A percentile compares a stretch with the other conserved stretches of the same genome.
phyloP scores from a whole-genome alignment of 2,113 vertebrate species.

The Aix galericulata region DNA sequence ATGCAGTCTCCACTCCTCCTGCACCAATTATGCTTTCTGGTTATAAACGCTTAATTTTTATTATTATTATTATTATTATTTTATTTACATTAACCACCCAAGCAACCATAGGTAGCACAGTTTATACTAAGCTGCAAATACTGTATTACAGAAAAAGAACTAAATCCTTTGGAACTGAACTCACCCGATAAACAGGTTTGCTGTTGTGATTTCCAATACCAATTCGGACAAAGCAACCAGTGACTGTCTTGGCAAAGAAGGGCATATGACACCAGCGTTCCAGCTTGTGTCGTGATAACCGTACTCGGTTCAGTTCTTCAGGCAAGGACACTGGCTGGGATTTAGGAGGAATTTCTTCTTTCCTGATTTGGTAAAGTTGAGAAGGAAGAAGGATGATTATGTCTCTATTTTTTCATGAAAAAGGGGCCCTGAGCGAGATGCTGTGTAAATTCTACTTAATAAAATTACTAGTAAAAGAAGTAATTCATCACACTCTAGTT shows the following conservation, averaged over 20 bases:
- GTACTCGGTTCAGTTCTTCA: conserved; percentile 94
- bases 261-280: conserved; percentile 99
- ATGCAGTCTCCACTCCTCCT: not conserved
- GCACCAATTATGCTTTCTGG: not conserved
- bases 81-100: not conserved
- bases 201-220: conserved; percentile 99
- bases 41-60: not conserved
- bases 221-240: conserved; percentile 96
- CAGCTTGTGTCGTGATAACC: conserved; percentile 94
- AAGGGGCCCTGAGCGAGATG: not conserved
- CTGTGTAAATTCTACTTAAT: not conserved
- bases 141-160: not conserved
- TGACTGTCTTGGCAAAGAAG: conserved; percentile 97
- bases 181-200: conserved; percentile 96
- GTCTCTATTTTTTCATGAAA: not conserved
- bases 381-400: not conserved
- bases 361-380: conserved; percentile 75
- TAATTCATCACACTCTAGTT: not conserved
- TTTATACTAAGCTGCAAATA: not conserved
- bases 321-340: conserved; percentile 95
- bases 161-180: not conserved
- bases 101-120: not conserved
- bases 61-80: not conserved
- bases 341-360: conserved; percentile 95
- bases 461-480: not conserved